Evolutionary conservation across 2,113 vertebrate species (phyloP), one percentile per base, ranked within the genome.

Genomic region (Hippocampus zosterae): DNA sequence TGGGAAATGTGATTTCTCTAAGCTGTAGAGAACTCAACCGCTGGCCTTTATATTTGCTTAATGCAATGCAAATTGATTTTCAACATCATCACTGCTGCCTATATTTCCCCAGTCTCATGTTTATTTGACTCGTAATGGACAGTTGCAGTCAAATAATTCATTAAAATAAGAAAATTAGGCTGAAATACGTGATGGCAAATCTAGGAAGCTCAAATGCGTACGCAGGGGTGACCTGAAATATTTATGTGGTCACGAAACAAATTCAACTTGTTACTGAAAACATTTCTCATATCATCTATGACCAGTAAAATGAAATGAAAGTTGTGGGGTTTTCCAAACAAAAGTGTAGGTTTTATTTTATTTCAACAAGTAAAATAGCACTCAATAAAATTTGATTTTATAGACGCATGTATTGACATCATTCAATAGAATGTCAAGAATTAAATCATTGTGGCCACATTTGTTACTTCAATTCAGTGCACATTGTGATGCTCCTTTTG

Each of bases 21-120:
- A 89, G 79, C 74, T 79, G 76, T 65, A n/a, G 71, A 85, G 75
- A 69, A 83, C 67, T 67, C 48, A 73, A 84, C 61, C 74, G 74
- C 71, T 67, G 25, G 81, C 79, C 64, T 88, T 85, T 89, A 86
- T 85, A 81, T 76, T 72, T 76, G 68, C 67, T 86, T 84, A 85
- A 88, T 88, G 83, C 82, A 79, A 87, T 84, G 84, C 82, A 85
- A 90, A 91, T 90, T 80, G 81, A 89, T 88, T 88, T 85, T 75
- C 75, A 89, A 79, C 73, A 84, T 81, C 71, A 68, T 77, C 82
- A 78, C 83, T 74, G 59, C 72, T 72, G 69, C 73, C 69, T 79
- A 66, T 82, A 74, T 80, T 85, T 79, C 56, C 75, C 71, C 77
- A 69, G 63, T 81, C 81, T 86, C 79, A 71, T 67, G 78, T 89